phyloP scores from a whole-genome alignment of 2,113 vertebrate species.

The Lota lota region DNA sequence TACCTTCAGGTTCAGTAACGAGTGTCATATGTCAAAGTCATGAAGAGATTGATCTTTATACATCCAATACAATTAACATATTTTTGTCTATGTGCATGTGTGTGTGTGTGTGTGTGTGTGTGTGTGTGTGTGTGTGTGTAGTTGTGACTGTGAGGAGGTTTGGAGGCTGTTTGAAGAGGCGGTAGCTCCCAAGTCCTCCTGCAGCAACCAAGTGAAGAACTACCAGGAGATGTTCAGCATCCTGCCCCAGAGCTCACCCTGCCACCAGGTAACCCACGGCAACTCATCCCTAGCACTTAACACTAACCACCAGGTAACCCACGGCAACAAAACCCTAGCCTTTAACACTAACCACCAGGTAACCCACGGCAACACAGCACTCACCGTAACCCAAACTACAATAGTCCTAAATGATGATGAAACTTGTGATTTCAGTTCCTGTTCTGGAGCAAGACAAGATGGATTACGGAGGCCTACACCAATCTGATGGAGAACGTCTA shows the following conservation, averaged over 20 bases:
- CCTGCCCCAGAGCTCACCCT: slow-evolving; percentile 58
- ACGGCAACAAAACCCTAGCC: no score
- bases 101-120: slow-evolving; percentile 5
- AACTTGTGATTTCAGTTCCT: slow-evolving; percentile 57
- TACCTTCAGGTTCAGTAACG: slow-evolving; percentile 49
- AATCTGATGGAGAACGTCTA: slow-evolving; percentile 56
- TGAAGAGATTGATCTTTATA: no score
- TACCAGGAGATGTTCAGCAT: slow-evolving; percentile 63
- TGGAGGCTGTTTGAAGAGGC: slow-evolving; percentile 73
- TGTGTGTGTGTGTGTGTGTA: slow-evolving; percentile 18
- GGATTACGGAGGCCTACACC: slow-evolving; percentile 64
- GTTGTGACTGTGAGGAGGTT: slow-evolving; percentile 72
- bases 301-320: slow-evolving; percentile 51
- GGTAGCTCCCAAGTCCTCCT: slow-evolving; percentile 54
- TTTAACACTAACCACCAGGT: neutral
- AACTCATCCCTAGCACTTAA: no score
- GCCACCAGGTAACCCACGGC: slow-evolving; percentile 54
- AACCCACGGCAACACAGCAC: neutral
- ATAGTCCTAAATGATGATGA: no score
- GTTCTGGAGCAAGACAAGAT: slow-evolving; percentile 77
- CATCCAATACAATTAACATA: neutral
- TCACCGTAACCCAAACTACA: no score
- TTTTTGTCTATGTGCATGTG: neutral
- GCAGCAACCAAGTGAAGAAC: slow-evolving; percentile 60
- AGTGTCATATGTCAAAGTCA: no score